A percentile compares a stretch with the other conserved stretches of the same genome.
phyloP scores from a whole-genome alignment of 2,888 invertebrate species.

The Hecatera dysodea region DNA sequence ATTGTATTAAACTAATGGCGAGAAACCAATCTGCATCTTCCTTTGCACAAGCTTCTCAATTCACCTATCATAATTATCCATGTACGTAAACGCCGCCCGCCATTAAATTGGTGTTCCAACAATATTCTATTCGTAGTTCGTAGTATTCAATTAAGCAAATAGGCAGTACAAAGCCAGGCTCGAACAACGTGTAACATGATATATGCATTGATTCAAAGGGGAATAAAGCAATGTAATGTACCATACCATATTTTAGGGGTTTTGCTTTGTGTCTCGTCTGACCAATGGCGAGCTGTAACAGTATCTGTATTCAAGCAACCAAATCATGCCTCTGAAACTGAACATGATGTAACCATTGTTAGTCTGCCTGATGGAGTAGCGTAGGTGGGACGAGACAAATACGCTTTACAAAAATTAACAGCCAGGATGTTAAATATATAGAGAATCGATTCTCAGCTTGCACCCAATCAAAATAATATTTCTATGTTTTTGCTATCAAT shows the following conservation, averaged over 20 bases:
- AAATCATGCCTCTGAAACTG: conserved; percentile 9
- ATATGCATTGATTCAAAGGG: conserved; percentile 21
- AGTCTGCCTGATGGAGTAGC: not conserved
- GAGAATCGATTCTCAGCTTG: conserved; percentile 18
- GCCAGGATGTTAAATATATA: conserved; percentile 9
- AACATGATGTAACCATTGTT: conserved; percentile 1
- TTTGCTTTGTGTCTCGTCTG: conserved; percentile 5
- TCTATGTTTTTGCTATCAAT: not conserved
- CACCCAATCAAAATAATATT: conserved; percentile 19
- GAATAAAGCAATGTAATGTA: not conserved
- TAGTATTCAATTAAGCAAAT: conserved; percentile 17
- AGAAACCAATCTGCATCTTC: not conserved
- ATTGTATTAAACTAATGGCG: not conserved
- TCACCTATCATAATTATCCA: not conserved
- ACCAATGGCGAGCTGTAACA: not conserved
- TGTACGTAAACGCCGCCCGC: not conserved
- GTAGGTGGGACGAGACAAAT: conserved; percentile 2
- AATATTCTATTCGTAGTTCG: not conserved
- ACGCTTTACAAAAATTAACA: not conserved
- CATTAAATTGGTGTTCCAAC: not conserved
- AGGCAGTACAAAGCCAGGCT: not conserved
- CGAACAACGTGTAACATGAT: not conserved
- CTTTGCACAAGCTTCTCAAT: not conserved
- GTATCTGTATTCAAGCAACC: not conserved
- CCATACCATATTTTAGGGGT: not conserved